These are phyloP conservation scores for Lampris megalopsis DNA, from an alignment of 2,113 vertebrate species.

Conservation along the genomic window DNA sequence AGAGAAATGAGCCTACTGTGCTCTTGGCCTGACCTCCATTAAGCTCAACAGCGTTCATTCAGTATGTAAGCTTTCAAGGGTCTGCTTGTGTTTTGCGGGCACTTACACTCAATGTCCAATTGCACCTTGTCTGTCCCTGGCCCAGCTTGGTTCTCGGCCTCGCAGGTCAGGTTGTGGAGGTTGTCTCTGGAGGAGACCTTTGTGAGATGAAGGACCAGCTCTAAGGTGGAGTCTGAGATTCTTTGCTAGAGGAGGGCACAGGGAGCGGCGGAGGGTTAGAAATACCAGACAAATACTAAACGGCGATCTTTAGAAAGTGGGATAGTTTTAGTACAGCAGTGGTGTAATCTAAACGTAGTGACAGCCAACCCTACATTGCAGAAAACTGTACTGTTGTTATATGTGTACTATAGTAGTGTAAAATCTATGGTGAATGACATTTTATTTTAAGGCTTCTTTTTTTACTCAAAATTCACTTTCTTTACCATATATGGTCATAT, in stretches of 20 bases:
- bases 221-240: slow-evolving; percentile 63
- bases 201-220: slow-evolving; percentile 74
- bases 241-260: slow-evolving; percentile 54
- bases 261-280: slow-evolving; percentile 12
- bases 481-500: too few species aligned
- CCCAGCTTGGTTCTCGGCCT: slow-evolving; percentile 84
- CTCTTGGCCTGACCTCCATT: slow-evolving; percentile 69
- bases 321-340: too few species aligned
- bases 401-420: too few species aligned
- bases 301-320: too few species aligned
- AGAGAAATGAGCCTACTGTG: slow-evolving; percentile 53
- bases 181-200: slow-evolving; percentile 81
- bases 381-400: too few species aligned
- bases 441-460: too few species aligned
- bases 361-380: too few species aligned
- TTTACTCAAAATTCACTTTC: too few species aligned
- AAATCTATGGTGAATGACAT: too few species aligned
- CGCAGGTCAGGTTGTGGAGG: slow-evolving; percentile 83
- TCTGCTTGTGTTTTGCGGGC: slow-evolving; percentile 47
- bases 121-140: slow-evolving; percentile 77
- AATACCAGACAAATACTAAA: not conserved
- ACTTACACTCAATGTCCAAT: slow-evolving; percentile 86
- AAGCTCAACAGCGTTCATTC: slow-evolving; percentile 50
- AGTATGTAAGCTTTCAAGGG: slow-evolving; percentile 53
- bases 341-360: too few species aligned